Evolutionary conservation across 2,797 vertebrate species (phyloP), one percentile per base, ranked within the genome.

Genomic region (Lepilemur ruficaudatus): DNA sequence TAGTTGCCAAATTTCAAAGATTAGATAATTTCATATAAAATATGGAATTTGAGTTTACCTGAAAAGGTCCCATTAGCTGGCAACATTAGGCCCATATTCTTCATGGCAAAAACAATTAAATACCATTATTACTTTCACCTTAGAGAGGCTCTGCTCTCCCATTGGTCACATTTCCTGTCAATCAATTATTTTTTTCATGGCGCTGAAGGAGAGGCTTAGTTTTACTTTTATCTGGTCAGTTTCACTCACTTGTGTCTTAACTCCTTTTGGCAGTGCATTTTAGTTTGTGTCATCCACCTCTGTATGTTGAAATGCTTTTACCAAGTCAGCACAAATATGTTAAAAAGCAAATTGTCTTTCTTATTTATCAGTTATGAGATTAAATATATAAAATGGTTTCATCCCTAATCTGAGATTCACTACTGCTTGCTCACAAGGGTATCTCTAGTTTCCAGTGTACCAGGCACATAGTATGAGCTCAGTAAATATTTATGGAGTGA

Each of bases 1-100:
- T 97, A 94, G 93, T 97, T 95, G 81, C 90, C 93, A 96, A 95
- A 85, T 93, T 96, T 96, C 90, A 96, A 97, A 96, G 50, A 96
- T 96, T 97, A 82, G 84, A 82, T 92, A 91, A 96, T 75, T 96
- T 95, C 35, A 75, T 82, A 82, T 93, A 94, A 95, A 95, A 72
- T 94, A 90, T 89, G 75, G 75, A 96, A 88, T 96, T 82, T 87
- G 43, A 90, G 43, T 75, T 95, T 95, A 90, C 35, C 46, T 92
- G 82, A 65, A 63, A 76, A 97, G 79, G 23, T 43, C 75, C 10
- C 73, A 67, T 93, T 93, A 75, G n/a, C 61, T 80, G 32, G 41
- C 41, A 92, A 11, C 65, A 35, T 72, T n/a, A 32, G 35, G 10
- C 10, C n/a, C 48, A 80, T 76, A 73, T 67, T 83, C 46, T 81